Conservation (phyloP, 2,888 invertebrate genomes). For the Hydropsyche betteni region DNA sequence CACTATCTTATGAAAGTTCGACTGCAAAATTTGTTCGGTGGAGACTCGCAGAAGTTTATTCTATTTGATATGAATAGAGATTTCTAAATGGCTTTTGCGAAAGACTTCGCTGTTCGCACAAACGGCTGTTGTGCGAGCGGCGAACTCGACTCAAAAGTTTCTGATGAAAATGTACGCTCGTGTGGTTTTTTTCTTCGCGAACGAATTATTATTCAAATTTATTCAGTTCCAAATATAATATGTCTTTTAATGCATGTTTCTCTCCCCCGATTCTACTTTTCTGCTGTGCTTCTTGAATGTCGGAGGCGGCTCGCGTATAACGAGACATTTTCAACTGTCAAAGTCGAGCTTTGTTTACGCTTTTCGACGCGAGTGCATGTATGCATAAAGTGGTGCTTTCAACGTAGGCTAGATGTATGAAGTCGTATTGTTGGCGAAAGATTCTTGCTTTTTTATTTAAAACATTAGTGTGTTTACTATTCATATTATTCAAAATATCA, state of each 20-base stretch:
- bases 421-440: background rate
- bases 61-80: constrained; percentile 19
- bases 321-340: constrained; percentile 12
- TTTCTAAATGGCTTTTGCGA: constrained; percentile 8
- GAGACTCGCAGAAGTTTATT: constrained; percentile 7
- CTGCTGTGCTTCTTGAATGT: background rate
- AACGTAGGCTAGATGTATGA: constrained; percentile 5
- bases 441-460: too few species aligned
- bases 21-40: constrained; percentile 38
- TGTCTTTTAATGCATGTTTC: background rate
- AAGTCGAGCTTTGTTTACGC: constrained; percentile 32
- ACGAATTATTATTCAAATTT: constrained; percentile 1
- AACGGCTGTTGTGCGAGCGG: too few species aligned
- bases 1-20: constrained; percentile 40
- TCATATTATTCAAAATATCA: too few species aligned
- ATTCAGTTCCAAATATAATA: too few species aligned
- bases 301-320: constrained; percentile 2
- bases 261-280: background rate
- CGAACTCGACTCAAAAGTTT: too few species aligned
- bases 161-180: too few species aligned
- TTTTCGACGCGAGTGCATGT: constrained; percentile 9
- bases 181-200: background rate
- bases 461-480: too few species aligned
- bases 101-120: background rate
- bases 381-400: constrained; percentile 7